Conservation (phyloP, 2,797 vertebrate genomes). For the Pterois miles region DNA sequence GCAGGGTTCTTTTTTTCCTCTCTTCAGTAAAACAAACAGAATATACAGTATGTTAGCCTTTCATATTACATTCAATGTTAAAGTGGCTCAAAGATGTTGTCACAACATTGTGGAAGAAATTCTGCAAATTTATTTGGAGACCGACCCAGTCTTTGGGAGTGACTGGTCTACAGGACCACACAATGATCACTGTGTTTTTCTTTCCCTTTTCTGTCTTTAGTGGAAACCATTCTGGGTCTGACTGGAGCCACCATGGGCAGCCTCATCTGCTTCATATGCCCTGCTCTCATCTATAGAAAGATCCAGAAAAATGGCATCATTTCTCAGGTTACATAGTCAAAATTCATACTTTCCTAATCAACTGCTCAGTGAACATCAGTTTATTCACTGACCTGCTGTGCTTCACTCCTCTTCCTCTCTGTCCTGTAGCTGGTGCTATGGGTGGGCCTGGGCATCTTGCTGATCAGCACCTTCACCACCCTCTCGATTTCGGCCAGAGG, state of each 20-base stretch:
- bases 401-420: neutral
- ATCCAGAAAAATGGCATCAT: slow-evolving; percentile 91
- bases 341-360: neutral
- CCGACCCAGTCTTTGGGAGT: too few species aligned
- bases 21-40: too few species aligned
- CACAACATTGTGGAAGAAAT: too few species aligned
- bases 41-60: too few species aligned
- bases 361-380: neutral
- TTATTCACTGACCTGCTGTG: neutral
- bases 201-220: slow-evolving; percentile 69
- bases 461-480: slow-evolving; percentile 95
- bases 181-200: neutral
- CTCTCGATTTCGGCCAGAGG: slow-evolving; percentile 85
- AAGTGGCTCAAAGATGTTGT: too few species aligned
- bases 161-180: neutral
- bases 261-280: slow-evolving; percentile 98
- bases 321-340: slow-evolving; percentile 86
- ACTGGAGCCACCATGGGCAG: slow-evolving; percentile 99
- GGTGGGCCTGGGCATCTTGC: slow-evolving; percentile 93
- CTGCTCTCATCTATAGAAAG: slow-evolving; percentile 95
- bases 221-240: slow-evolving; percentile 96
- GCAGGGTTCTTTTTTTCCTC: too few species aligned
- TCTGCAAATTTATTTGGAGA: too few species aligned
- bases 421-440: slow-evolving; percentile 89
- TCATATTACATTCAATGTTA: too few species aligned